A percentile compares a stretch with the other conserved stretches of the same genome.
These are phyloP conservation scores for Tricholaema leucomelas DNA, from an alignment of 2,113 vertebrate species.

Conservation along the genomic window DNA sequence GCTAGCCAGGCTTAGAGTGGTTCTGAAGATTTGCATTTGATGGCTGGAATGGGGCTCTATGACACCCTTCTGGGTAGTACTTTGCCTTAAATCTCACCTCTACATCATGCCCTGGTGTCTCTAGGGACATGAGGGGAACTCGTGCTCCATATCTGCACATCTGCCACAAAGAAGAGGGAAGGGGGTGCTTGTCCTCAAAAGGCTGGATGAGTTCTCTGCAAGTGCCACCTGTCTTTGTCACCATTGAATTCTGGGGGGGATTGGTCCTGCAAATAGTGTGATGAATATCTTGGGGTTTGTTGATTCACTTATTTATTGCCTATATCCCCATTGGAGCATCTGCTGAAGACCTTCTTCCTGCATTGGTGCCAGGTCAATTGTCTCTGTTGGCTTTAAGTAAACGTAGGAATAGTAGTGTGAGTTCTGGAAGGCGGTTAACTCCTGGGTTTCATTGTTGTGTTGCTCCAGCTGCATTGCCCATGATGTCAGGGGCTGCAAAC, in stretches of 20 bases:
- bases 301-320: not conserved
- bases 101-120: not conserved
- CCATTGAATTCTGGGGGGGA: not conserved
- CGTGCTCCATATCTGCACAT: not conserved
- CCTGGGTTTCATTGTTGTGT: not conserved
- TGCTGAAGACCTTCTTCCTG: not conserved
- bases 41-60: not conserved
- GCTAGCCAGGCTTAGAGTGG: not conserved
- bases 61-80: not conserved
- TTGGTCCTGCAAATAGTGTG: not conserved
- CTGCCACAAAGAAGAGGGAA: not conserved
- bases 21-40: not conserved
- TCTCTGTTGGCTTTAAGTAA: not conserved
- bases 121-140: not conserved
- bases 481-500: not conserved
- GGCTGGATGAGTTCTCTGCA: not conserved
- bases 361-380: not conserved
- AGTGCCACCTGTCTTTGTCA: not conserved
- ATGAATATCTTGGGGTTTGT: not conserved
- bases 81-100: not conserved
- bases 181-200: not conserved
- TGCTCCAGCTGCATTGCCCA: not conserved
- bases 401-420: not conserved
- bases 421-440: slow-evolving; percentile 3
- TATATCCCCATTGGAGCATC: not conserved